Conservation (phyloP, 2,888 invertebrate species). For the Tineola bisselliella region DNA sequence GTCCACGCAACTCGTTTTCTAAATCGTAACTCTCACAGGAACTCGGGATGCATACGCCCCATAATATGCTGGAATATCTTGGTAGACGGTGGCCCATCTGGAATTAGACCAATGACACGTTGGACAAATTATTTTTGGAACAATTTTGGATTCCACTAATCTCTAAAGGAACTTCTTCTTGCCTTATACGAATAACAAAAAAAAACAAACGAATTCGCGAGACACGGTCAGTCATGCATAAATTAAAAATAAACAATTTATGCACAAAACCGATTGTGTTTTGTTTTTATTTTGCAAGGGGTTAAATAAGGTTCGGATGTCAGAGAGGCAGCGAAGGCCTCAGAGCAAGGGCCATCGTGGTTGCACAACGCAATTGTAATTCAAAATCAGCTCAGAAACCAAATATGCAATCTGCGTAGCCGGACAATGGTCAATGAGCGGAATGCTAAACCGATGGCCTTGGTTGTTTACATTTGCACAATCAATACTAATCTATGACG, state of each 20-base stretch:
- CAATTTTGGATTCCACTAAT: too few species aligned
- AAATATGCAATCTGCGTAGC: conserved; percentile 44
- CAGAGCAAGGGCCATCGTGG: conserved; percentile 27
- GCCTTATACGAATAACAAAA: too few species aligned
- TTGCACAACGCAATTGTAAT: conserved; percentile 49
- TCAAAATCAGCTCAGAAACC: conserved; percentile 44
- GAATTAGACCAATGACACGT: too few species aligned
- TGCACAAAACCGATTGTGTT: too few species aligned
- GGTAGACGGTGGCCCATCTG: conserved; percentile 71
- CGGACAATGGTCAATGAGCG: conserved; percentile 24
- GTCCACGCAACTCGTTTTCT: conserved; percentile 47
- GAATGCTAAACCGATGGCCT: conserved; percentile 43
- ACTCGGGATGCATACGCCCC: conserved; percentile 70
- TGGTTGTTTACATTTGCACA: conserved; percentile 18
- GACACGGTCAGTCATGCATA: too few species aligned
- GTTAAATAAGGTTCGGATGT: background rate
- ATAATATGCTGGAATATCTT: conserved; percentile 62
- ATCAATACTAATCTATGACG: background rate
- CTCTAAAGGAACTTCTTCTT: too few species aligned
- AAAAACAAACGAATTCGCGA: too few species aligned
- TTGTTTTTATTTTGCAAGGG: background rate
- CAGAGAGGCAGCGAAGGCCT: background rate
- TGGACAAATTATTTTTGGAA: too few species aligned
- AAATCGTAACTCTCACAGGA: conserved; percentile 64
- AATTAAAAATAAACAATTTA: too few species aligned